Evolutionary conservation across 2,888 invertebrate species (phyloP), one percentile per base, ranked within the genome.

Genomic region (Drosophila rubida): DNA sequence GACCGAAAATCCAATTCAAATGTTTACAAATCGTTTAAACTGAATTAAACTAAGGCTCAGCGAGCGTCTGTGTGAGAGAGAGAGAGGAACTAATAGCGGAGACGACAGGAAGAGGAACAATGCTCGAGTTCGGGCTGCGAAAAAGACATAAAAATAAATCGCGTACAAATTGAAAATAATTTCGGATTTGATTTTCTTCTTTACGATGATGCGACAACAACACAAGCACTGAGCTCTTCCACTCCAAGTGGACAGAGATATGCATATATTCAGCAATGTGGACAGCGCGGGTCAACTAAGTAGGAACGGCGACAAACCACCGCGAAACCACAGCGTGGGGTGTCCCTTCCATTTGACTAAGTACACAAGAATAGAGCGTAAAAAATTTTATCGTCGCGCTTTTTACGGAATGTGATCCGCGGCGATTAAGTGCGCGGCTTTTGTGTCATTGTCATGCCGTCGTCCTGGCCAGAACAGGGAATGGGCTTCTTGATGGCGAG

Each of bases 81-180:
- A 13, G 4, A 14, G 32, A 14, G n/a, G 27, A n/a, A 45, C n/a
- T n/a, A n/a, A n/a, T n/a, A n/a, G n/a, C n/a, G n/a, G n/a, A n/a
- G n/a, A n/a, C n/a, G n/a, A n/a, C n/a, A 44, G 35, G 30, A 49
- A 45, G 16, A 25, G 69, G 58, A 51, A 64, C 68, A 55, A 50
- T 78, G 45, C 35, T 57, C 23, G 67, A 49, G 49, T 45, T 66
- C 14, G 44, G 45, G 46, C 51, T 46, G 53, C 61, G 59, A 78
- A 51, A 83, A 83, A 86, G 84, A 86, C 88, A 89, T 89, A 85
- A 89, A 89, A 90, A 75, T 90, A 89, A 90, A 90, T 90, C 89
- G 90, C 88, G 80, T 87, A 90, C 90, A 90, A 90, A 90, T 90
- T 90, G 90, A 90, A 90, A 87, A 88, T 90, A 88, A 90, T 90